Conservation (phyloP, 2,888 invertebrate genomes). For the Tipula unca region DNA sequence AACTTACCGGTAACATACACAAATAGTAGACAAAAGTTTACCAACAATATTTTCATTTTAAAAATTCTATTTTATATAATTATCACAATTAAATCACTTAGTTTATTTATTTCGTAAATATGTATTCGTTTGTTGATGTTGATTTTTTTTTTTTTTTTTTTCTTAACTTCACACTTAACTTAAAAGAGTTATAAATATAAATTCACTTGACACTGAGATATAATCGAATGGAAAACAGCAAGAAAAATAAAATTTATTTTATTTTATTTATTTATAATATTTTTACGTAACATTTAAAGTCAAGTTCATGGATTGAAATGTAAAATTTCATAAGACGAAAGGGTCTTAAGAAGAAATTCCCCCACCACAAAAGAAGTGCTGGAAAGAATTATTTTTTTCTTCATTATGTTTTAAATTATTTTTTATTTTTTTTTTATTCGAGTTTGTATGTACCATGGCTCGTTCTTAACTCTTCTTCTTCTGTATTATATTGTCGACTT, state of each 20-base stretch:
- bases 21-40: slow-evolving; percentile 1
- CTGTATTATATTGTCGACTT: not conserved
- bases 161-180: not conserved
- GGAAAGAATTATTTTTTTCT: not conserved
- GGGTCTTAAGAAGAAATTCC: slow-evolving; percentile 38
- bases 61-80: not conserved
- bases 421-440: not conserved
- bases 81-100: slow-evolving; percentile 16
- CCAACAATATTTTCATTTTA: not conserved
- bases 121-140: no score
- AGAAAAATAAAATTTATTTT: not conserved
- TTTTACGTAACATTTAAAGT: slow-evolving; percentile 28
- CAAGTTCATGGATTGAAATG: slow-evolving; percentile 39
- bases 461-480: not conserved
- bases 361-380: slow-evolving; percentile 25
- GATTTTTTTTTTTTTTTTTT: not conserved
- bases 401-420: not conserved
- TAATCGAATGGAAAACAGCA: not conserved
- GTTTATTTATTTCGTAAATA: not conserved
- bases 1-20: slow-evolving; percentile 16
- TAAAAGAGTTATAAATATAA: not conserved
- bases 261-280: not conserved
- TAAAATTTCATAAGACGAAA: slow-evolving; percentile 32
- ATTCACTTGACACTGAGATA: slow-evolving; percentile 17
- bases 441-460: not conserved